Evolutionary conservation across 1,140 invertebrate genomes (phyloP).

Genomic region (Pachypeltis micranthus): DNA sequence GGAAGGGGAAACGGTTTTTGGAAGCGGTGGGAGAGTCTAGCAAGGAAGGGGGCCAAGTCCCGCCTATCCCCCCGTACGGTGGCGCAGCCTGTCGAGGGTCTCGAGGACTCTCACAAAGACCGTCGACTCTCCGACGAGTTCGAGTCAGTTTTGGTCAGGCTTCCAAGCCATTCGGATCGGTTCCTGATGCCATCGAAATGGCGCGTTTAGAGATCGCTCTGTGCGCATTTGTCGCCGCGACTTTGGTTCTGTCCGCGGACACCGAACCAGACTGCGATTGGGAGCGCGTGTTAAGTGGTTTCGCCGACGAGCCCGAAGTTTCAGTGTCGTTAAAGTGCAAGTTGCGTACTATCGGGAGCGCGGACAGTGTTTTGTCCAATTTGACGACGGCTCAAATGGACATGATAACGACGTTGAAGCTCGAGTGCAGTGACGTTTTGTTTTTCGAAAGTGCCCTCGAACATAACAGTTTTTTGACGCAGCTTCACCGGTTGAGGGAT

Average conservation of each 20-base stretch:
- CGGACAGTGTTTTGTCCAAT: conserved; percentile 53
- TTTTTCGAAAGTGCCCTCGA: conserved; percentile 65
- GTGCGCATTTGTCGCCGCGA: background rate
- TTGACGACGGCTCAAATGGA: conserved; percentile 50
- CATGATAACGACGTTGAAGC: conserved; percentile 49
- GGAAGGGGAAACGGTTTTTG: too few relatives aligned
- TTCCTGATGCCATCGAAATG: conserved; percentile 7
- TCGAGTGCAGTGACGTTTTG: conserved; percentile 66
- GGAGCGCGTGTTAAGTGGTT: conserved; percentile 43
- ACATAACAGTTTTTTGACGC: conserved; percentile 47
- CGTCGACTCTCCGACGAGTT: background rate
- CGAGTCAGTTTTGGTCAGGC: background rate
- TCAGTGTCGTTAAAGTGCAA: conserved; percentile 51
- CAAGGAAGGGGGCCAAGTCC: background rate
- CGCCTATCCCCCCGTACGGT: conserved; percentile 11
- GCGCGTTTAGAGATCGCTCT: conserved; percentile 14
- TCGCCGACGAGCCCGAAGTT: conserved; percentile 43
- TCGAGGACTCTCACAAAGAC: background rate
- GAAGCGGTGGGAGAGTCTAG: too few relatives aligned
- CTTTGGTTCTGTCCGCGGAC: background rate
- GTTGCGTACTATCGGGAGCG: conserved; percentile 55
- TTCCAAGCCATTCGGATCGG: conserved; percentile 8
- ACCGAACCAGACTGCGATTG: conserved; percentile 32
- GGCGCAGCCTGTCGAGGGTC: conserved; percentile 13
- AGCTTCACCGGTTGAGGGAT: conserved; percentile 51